Percentiles rank a stretch among this genome's conserved stretches.
phyloP scores from a whole-genome alignment of 2,888 invertebrate species.

The Plusia festucae region DNA sequence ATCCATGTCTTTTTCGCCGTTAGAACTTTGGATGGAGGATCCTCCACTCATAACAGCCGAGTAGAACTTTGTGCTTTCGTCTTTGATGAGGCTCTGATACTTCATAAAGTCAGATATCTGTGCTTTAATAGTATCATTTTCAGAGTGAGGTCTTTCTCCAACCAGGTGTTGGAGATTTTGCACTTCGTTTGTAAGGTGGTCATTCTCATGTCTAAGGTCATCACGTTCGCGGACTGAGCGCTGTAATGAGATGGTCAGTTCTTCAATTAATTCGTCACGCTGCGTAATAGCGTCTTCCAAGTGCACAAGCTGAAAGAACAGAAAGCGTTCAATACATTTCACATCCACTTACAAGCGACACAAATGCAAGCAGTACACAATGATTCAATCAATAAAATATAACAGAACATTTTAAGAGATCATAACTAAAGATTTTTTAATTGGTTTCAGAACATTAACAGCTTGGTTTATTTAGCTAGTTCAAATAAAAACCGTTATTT shows the following conservation, averaged over 20 bases:
- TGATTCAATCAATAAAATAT: background rate
- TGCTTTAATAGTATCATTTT: slow-evolving; percentile 80
- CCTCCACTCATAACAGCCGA: slow-evolving; percentile 82
- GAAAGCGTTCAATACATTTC: slow-evolving; percentile 64
- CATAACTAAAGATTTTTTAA: background rate
- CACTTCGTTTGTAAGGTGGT: slow-evolving; percentile 90
- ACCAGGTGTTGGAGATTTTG: slow-evolving; percentile 82
- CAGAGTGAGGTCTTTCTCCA: slow-evolving; percentile 74
- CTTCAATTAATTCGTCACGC: slow-evolving; percentile 92
- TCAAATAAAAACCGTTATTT: background rate
- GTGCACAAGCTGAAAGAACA: slow-evolving; percentile 92
- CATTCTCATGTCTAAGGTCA: slow-evolving; percentile 90
- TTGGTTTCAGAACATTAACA: background rate
- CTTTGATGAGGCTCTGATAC: slow-evolving; percentile 82
- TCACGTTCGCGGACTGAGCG: slow-evolving; percentile 91
- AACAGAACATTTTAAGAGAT: background rate
- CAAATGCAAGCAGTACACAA: slow-evolving; percentile 11
- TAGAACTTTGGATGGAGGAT: slow-evolving; percentile 79
- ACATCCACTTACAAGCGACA: slow-evolving; percentile 65
- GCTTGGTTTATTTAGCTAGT: background rate
- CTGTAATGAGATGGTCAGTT: slow-evolving; percentile 92
- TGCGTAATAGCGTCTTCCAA: slow-evolving; percentile 92
- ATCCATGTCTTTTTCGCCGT: slow-evolving; percentile 86
- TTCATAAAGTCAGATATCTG: slow-evolving; percentile 85
- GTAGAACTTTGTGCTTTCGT: slow-evolving; percentile 83